These are phyloP conservation scores for Centropus unirufus DNA, from an alignment of 2,113 vertebrate genomes.

Conservation along the genomic window DNA sequence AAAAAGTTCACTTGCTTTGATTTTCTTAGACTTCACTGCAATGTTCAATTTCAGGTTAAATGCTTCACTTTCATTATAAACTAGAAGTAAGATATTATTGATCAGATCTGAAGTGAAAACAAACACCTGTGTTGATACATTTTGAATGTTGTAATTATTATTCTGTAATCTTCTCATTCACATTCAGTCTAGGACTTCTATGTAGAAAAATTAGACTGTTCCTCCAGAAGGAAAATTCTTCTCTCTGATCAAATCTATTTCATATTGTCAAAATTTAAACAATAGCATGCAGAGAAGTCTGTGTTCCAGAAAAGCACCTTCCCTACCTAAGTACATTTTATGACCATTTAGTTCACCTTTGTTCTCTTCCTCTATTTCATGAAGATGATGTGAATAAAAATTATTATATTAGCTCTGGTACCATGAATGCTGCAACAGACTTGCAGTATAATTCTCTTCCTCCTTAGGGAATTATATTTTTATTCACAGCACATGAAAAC, in stretches of 20 bases:
- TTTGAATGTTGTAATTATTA: not conserved
- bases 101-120: not conserved
- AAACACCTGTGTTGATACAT: not conserved
- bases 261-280: not conserved
- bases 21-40: not conserved
- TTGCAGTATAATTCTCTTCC: conserved; percentile 41
- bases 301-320: not conserved
- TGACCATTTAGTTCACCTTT: conserved; percentile 36
- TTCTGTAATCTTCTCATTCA: not conserved
- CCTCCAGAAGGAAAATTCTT: not conserved
- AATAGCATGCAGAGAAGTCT: not conserved
- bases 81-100: not conserved
- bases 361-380: conserved; percentile 24
- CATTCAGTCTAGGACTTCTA: not conserved
- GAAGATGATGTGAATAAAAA: conserved; percentile 28
- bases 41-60: not conserved
- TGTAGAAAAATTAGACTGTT: not conserved
- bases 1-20: not conserved
- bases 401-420: conserved; percentile 53
- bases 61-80: not conserved
- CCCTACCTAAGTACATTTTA: not conserved
- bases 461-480: conserved; percentile 44
- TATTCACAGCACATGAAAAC: conserved; percentile 47
- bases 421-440: conserved; percentile 22
- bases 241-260: not conserved